Percentiles rank a stretch among this genome's conserved stretches.
phyloP scores from a whole-genome alignment of 2,113 vertebrate species.

The Anas platyrhynchos region DNA sequence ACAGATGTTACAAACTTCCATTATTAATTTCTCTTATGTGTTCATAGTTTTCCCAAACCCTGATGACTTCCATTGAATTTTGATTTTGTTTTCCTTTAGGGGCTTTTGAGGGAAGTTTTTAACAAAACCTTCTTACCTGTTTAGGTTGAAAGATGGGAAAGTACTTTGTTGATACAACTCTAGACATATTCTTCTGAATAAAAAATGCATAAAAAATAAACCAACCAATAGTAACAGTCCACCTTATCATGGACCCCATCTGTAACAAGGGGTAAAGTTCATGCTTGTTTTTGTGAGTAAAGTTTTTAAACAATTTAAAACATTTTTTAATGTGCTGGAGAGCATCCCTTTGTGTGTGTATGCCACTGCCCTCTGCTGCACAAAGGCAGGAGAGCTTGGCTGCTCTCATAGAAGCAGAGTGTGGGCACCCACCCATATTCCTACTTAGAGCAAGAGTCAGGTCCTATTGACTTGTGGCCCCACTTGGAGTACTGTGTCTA shows the following conservation, averaged over 20 bases:
- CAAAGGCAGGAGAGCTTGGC: neutral
- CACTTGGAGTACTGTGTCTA: too few species aligned
- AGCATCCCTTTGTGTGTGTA: neutral
- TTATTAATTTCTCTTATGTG: neutral
- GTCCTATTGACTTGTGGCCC: neutral
- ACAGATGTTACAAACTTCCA: neutral
- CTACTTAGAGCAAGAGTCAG: neutral
- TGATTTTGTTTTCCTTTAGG: neutral
- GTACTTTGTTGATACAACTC: neutral
- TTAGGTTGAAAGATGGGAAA: neutral
- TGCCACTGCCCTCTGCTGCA: slow-evolving; percentile 14
- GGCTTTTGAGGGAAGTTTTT: neutral
- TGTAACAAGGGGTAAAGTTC: rapidly evolving
- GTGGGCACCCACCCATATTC: neutral
- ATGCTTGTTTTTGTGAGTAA: neutral
- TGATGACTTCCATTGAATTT: neutral
- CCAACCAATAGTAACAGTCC: neutral
- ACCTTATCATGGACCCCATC: neutral
- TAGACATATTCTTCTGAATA: neutral
- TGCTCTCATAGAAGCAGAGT: neutral
- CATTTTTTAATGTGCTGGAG: neutral
- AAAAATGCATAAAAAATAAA: neutral
- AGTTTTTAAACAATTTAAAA: neutral
- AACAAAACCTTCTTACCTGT: neutral
- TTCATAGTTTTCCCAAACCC: neutral